Percentiles rank a stretch among this genome's conserved stretches.
phyloP scores from a whole-genome alignment of 1,140 invertebrate species.

The Tachypleus tridentatus region DNA sequence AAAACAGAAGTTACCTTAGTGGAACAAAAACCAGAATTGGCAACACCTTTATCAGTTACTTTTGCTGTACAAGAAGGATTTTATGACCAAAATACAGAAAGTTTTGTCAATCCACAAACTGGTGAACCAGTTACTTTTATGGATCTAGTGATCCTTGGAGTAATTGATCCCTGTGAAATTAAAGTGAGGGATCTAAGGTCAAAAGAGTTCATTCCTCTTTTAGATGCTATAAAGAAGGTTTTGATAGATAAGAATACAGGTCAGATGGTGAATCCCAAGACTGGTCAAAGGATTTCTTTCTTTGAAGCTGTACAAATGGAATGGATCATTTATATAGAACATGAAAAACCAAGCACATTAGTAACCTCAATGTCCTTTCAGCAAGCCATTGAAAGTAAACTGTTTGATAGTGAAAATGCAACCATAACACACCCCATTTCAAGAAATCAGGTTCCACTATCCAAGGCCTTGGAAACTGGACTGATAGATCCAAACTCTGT shows the following conservation, averaged over 20 bases:
- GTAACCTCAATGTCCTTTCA: conserved; percentile 11
- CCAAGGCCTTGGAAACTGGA: conserved; percentile 65
- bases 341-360: background rate
- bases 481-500: conserved; percentile 59
- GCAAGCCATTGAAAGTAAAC: conserved; percentile 13
- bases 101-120: conserved; percentile 65
- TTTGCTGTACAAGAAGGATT: conserved; percentile 54
- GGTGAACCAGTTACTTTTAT: conserved; percentile 58
- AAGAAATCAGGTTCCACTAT: conserved; percentile 56
- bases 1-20: conserved; percentile 14
- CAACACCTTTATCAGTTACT: conserved; percentile 48
- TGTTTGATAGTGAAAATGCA: conserved; percentile 14
- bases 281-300: conserved; percentile 63
- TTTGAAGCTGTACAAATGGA: conserved; percentile 64
- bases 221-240: conserved; percentile 55
- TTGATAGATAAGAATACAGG: conserved; percentile 62
- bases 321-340: conserved; percentile 40
- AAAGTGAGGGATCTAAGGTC: conserved; percentile 61
- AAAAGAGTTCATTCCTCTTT: conserved; percentile 52
- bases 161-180: conserved; percentile 60
- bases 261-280: conserved; percentile 67
- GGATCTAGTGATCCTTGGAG: conserved; percentile 54
- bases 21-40: conserved; percentile 32
- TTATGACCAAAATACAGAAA: conserved; percentile 56
- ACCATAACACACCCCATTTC: conserved; percentile 1